A percentile compares a stretch with the other conserved stretches of the same genome.
phyloP scores from a whole-genome alignment of 1,140 invertebrate species.

The Ceratosolen fusciceps region DNA sequence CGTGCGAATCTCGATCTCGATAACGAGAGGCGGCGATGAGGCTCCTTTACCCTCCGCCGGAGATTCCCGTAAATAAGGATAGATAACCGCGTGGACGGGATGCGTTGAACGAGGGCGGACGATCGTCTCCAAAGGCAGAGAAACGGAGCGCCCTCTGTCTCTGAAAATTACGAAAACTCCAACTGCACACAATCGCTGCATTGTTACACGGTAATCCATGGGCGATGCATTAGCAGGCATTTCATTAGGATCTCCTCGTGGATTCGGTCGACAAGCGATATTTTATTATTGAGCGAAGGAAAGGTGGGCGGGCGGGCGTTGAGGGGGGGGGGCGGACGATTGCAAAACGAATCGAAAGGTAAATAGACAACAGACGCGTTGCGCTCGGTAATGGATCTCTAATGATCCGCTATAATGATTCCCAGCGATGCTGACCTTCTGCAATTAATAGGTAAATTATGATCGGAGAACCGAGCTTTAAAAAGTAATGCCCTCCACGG shows the following conservation, averaged over 20 bases:
- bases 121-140: neutral
- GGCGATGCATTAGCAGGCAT: neutral
- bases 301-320: no score
- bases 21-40: slow-evolving; percentile 12
- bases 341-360: neutral
- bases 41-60: neutral
- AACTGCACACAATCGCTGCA: neutral
- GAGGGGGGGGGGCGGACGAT: no score
- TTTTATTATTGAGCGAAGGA: no score
- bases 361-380: no score
- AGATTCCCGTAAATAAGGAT: slow-evolving; percentile 36
- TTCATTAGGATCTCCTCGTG: neutral
- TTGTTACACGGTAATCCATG: neutral
- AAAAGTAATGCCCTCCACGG: no score
- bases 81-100: neutral
- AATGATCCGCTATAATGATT: neutral
- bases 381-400: neutral
- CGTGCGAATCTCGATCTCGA: slow-evolving; percentile 39
- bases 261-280: neutral
- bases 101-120: slow-evolving; percentile 17
- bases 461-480: no score
- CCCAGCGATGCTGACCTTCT: neutral
- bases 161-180: slow-evolving; percentile 26
- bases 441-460: neutral
- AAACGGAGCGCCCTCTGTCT: neutral